Conservation (phyloP, 2,113 vertebrate species). For the Bambusicola thoracicus region DNA sequence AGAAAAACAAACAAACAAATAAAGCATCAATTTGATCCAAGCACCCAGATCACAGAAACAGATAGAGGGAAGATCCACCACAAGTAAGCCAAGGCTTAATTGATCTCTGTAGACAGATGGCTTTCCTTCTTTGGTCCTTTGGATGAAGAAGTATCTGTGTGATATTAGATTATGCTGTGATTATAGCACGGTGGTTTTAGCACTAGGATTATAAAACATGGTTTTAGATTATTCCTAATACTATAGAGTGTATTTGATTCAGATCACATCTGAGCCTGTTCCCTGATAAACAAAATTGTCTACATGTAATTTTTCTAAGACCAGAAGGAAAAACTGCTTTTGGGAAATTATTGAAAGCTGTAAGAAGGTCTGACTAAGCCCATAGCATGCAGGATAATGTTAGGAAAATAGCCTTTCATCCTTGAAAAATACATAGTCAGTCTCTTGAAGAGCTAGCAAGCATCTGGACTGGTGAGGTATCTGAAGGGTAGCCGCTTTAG, state of each 20-base stretch:
- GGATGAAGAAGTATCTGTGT: neutral
- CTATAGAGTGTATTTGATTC: neutral
- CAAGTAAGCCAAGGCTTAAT: neutral
- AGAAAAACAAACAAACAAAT: neutral
- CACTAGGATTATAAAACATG: neutral
- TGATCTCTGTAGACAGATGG: neutral
- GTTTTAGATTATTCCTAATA: neutral
- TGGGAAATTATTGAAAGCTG: neutral
- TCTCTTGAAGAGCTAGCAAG: neutral
- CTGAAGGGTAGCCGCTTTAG: neutral
- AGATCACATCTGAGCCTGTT: neutral
- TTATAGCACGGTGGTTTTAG: neutral
- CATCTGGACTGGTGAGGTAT: neutral
- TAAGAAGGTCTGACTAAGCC: neutral
- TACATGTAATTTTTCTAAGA: neutral
- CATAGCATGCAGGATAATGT: accelerated
- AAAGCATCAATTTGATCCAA: neutral
- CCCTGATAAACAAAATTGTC: neutral
- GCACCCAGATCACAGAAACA: neutral
- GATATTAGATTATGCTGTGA: neutral
- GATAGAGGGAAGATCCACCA: neutral
- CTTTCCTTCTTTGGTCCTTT: neutral
- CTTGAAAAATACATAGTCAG: neutral
- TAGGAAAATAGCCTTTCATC: neutral
- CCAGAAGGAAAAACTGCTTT: neutral